Conservation (phyloP, 2,113 vertebrate genomes). For the Tiliqua scincoides region DNA sequence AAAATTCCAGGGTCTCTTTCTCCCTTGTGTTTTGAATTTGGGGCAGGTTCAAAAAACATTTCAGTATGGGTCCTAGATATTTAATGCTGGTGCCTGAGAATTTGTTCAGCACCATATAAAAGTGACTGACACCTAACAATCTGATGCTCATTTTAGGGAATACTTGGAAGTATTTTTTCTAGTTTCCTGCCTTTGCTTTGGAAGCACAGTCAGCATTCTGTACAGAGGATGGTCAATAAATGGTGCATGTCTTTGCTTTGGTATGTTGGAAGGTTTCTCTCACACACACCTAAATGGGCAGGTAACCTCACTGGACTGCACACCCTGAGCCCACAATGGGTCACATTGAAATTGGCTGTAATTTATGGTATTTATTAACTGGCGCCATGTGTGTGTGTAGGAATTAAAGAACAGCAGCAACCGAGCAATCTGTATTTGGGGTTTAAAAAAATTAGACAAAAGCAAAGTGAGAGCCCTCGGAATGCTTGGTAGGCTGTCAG, state of each 20-base stretch:
- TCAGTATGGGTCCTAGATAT: background rate
- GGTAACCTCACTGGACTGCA: background rate
- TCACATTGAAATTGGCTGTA: background rate
- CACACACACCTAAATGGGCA: background rate
- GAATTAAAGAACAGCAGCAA: background rate
- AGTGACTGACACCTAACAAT: background rate
- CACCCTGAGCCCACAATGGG: background rate
- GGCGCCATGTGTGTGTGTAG: background rate
- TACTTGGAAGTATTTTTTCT: background rate
- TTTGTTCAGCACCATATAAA: background rate
- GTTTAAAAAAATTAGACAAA: no score
- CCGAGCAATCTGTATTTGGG: background rate
- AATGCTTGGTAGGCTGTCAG: background rate
- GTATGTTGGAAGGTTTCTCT: background rate
- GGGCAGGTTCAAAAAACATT: background rate
- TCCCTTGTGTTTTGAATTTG: background rate
- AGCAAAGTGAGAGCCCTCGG: background rate
- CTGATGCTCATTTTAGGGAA: background rate
- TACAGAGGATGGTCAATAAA: background rate
- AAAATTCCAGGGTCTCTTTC: background rate
- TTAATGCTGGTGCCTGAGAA: background rate
- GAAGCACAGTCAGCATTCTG: background rate
- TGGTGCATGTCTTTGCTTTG: background rate
- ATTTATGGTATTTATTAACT: constrained; percentile 4
- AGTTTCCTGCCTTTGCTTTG: background rate